Base-by-base conservation (phyloP, 92 coral and sea anemone genomes). In the Epizoanthus ramosus region DNA sequence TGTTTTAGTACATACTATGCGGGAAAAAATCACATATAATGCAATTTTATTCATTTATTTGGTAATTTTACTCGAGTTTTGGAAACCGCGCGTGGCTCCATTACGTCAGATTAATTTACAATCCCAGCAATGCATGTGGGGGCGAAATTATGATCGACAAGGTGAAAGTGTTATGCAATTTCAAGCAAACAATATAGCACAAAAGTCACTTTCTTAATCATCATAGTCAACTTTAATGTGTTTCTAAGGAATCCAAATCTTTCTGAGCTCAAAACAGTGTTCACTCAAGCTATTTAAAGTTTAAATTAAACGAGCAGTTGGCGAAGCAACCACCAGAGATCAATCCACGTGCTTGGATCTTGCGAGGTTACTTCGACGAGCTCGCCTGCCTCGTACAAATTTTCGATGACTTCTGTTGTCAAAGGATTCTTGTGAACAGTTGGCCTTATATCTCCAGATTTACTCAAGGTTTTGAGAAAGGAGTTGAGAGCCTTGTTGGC, bases 341-440 rank as follows among this genome's bases (percentile, higher is more conserved):
- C 73, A 64, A 31, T 68, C 47, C 43, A 68, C 43, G 73, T 68
- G 73, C 53, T 68, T 58, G 88, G 88, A 33, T 74, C 47, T 22
- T 57, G 74, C 63, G 69, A 35, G 17, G 1, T 79, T 25, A 57
- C 84, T 37, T 88, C 81, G 18, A 74, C 91, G 52, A 83, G 83
- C 63, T 57, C 83, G 84, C 83, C 33, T 69, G 89, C 80, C 31
- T 76, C 73, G 68, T 88, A 60, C 53, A 53, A 69, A 5, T 87
- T 12, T 19, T 87, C 87, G 83, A 83, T 83, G 74, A 84, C 74
- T 28, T 28, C 0, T 28, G 1, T 28, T 28, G 31, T 28, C 2
- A 28, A 28, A 28, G 31, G 31, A 28, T 28, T 28, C 31, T 28
- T 28, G 31, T 28, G 31, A 28, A 28, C 31, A 28, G 31, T 28